These are phyloP conservation scores for Meliscaeva auricollis DNA, from an alignment of 2,888 invertebrate genomes.

Conservation along the genomic window DNA sequence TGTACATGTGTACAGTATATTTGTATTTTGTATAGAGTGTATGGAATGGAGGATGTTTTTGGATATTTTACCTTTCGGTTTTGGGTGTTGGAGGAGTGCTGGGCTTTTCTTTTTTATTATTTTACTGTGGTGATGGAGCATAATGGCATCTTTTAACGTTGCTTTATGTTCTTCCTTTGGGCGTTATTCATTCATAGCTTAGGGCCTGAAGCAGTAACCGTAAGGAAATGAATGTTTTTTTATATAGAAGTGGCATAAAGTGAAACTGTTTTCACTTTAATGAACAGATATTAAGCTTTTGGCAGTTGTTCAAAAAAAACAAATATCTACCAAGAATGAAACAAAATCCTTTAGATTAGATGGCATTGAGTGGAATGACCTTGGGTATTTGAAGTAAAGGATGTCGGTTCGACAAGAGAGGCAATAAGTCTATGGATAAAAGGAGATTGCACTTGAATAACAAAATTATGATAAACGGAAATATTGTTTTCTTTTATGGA, in stretches of 20 bases:
- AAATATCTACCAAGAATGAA: slow-evolving; percentile 7
- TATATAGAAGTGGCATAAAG: slow-evolving; percentile 24
- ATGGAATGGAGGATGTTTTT: not conserved
- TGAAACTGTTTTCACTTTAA: slow-evolving; percentile 56
- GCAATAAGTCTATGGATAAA: not conserved
- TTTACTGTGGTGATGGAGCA: slow-evolving; percentile 44
- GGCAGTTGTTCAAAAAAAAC: slow-evolving; percentile 36
- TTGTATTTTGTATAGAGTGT: not conserved
- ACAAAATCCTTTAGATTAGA: slow-evolving; percentile 3
- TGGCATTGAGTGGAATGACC: slow-evolving; percentile 21
- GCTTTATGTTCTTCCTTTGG: slow-evolving; percentile 60
- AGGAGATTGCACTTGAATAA: not conserved
- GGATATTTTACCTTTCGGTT: slow-evolving; percentile 28
- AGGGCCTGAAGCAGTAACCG: slow-evolving; percentile 18
- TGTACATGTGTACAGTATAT: not conserved
- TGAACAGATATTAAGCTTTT: slow-evolving; percentile 63
- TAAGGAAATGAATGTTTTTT: slow-evolving; percentile 37
- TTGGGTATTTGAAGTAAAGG: not conserved
- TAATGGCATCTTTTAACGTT: slow-evolving; percentile 58
- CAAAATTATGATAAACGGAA: not conserved
- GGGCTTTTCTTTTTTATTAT: slow-evolving; percentile 10
- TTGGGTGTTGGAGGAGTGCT: slow-evolving; percentile 7
- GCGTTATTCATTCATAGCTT: slow-evolving; percentile 17
- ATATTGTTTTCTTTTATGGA: not conserved
- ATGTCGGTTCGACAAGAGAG: not conserved